Percentiles rank a stretch among this genome's conserved stretches.
Evolutionary conservation across 2,797 vertebrate species (phyloP).

Genomic region (Pipistrellus pygmaeus): DNA sequence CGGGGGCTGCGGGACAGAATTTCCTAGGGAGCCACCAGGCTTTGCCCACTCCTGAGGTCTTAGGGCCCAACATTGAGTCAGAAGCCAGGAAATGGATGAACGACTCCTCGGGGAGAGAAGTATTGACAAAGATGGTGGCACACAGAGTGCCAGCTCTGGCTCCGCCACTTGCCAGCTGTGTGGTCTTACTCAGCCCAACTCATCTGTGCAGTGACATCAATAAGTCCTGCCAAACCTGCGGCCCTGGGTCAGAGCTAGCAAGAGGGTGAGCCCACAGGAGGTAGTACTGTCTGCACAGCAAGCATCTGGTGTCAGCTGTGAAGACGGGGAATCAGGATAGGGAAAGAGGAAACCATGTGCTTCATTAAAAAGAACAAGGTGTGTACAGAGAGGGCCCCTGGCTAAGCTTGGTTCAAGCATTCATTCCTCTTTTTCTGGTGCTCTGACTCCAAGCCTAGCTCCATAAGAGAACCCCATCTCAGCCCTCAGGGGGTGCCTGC

Average conservation of each 20-base stretch:
- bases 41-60: not conserved
- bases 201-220: conserved; percentile 12
- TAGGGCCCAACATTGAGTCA: not conserved
- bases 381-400: not conserved
- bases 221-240: not conserved
- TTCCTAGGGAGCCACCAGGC: not conserved
- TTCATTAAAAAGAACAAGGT: conserved; percentile 9
- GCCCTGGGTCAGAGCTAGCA: not conserved
- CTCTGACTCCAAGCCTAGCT: not conserved
- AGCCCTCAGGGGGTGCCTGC: not conserved
- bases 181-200: not conserved
- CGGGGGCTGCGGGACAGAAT: not conserved
- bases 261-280: not conserved
- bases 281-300: not conserved
- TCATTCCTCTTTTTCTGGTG: not conserved
- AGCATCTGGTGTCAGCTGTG: not conserved
- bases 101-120: not conserved
- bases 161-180: not conserved
- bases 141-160: not conserved
- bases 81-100: not conserved
- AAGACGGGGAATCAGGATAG: not conserved
- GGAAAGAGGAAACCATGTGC: not conserved
- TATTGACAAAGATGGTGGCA: not conserved
- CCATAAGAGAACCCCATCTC: not conserved
- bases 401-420: not conserved